Evolutionary conservation across 1,140 invertebrate genomes (phyloP).

Genomic region (Cyrtorhinus lividipennis): DNA sequence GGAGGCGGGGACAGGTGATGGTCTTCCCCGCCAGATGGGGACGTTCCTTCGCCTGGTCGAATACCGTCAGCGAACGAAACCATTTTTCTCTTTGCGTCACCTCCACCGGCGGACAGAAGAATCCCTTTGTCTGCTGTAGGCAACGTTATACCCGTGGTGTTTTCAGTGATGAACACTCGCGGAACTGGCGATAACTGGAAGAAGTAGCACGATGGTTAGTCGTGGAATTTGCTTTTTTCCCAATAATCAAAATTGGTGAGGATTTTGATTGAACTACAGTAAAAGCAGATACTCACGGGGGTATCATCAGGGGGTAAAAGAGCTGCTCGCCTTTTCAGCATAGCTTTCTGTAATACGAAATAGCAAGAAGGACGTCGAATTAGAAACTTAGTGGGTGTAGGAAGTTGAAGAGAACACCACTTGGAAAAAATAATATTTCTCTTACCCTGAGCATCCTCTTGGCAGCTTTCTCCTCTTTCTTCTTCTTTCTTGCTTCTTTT

Average conservation of each 20-base stretch:
- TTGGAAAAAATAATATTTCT: conserved; percentile 13
- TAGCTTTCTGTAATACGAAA: conserved; percentile 21
- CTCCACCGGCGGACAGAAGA: conserved; percentile 28
- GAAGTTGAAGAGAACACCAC: too few relatives aligned
- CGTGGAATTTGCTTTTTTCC: background rate
- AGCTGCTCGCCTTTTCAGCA: conserved; percentile 20
- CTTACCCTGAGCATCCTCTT: conserved; percentile 25
- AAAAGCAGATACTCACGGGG: background rate
- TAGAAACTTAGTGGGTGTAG: too few relatives aligned
- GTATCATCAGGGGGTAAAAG: background rate
- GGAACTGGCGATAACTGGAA: background rate
- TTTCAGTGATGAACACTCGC: conserved; percentile 14
- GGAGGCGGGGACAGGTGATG: conserved; percentile 31
- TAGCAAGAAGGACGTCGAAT: background rate
- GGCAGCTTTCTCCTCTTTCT: conserved; percentile 23
- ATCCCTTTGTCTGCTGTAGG: conserved; percentile 30
- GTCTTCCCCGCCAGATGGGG: conserved; percentile 31
- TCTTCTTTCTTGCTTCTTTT: conserved; percentile 24
- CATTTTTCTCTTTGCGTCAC: conserved; percentile 23
- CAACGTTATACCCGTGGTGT: conserved; percentile 20
- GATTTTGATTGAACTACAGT: too few relatives aligned
- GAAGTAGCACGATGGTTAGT: background rate
- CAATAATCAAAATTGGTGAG: too few relatives aligned
- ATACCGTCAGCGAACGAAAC: conserved; percentile 34
- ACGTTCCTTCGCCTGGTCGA: conserved; percentile 32